A percentile compares a stretch with the other conserved stretches of the same genome.
Evolutionary conservation across 2,888 invertebrate species (phyloP).

Genomic region (Orthosia gracilis): DNA sequence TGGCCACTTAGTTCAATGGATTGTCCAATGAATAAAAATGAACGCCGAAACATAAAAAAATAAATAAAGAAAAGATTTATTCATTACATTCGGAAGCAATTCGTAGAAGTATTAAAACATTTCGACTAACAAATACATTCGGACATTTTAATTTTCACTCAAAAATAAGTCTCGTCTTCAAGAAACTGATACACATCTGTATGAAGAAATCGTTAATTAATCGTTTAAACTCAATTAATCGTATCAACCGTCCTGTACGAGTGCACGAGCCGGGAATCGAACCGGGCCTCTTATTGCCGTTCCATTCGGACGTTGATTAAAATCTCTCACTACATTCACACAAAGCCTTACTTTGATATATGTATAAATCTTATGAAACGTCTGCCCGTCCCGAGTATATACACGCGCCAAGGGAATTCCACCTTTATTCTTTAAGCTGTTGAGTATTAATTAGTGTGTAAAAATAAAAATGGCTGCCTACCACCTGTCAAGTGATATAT

Average conservation of each 20-base stretch:
- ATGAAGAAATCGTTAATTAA: constrained; percentile 74
- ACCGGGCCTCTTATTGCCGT: constrained; percentile 67
- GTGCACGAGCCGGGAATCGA: constrained; percentile 76
- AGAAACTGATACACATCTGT: constrained; percentile 68
- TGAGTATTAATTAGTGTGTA: constrained; percentile 74
- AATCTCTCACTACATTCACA: constrained; percentile 89
- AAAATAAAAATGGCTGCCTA: constrained; percentile 77
- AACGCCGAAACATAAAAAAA: constrained; percentile 40
- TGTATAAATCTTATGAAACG: constrained; percentile 89
- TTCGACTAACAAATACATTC: constrained; percentile 48
- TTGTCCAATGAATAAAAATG: constrained; percentile 50
- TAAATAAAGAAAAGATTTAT: constrained; percentile 54
- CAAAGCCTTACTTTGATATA: constrained; percentile 89
- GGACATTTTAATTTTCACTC: constrained; percentile 58
- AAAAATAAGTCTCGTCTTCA: constrained; percentile 54
- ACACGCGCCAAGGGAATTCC: constrained; percentile 66
- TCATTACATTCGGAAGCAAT: constrained; percentile 52
- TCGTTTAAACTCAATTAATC: constrained; percentile 78
- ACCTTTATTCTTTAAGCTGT: constrained; percentile 66
- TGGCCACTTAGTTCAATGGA: constrained; percentile 51
- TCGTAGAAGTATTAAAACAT: constrained; percentile 50
- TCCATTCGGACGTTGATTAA: constrained; percentile 88
- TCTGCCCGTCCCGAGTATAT: constrained; percentile 81
- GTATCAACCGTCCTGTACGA: constrained; percentile 74
- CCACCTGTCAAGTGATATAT: constrained; percentile 91